Conservation (phyloP, 2,797 vertebrate species). For the Eleutherodactylus coqui region DNA sequence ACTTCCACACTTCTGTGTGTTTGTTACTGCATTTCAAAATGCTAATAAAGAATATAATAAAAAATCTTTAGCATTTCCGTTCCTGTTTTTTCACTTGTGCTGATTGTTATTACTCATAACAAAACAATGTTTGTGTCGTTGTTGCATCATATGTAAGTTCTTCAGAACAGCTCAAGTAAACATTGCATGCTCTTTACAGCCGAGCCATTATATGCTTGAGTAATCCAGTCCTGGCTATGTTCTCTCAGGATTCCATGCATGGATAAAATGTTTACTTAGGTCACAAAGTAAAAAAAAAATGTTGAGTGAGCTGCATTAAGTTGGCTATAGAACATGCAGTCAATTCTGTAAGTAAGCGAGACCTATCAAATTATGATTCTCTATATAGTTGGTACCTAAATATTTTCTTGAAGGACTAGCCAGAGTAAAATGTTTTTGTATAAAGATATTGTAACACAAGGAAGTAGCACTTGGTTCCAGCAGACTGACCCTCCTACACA, state of each 20-base stretch:
- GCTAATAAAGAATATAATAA: no score
- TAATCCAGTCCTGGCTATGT: conserved; percentile 3
- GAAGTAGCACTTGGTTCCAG: neutral
- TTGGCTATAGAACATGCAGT: neutral
- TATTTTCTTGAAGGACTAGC: neutral
- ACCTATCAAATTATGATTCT: neutral
- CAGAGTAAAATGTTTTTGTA: conserved; percentile 15
- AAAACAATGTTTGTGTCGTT: neutral
- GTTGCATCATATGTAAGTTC: neutral
- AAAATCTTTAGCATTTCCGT: neutral
- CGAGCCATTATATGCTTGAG: neutral
- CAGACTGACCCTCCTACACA: conserved; percentile 42
- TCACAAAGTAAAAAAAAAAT: neutral
- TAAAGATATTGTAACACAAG: conserved; percentile 4
- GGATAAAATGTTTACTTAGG: neutral
- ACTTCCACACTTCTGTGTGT: no score
- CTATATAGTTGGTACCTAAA: neutral
- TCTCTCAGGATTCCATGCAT: neutral
- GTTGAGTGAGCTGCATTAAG: neutral
- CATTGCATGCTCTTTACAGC: neutral
- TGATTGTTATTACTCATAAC: neutral
- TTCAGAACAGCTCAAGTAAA: neutral
- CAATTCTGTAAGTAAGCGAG: neutral
- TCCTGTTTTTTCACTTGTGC: neutral
- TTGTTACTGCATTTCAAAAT: no score